A percentile compares a stretch with the other conserved stretches of the same genome.
phyloP scores from a whole-genome alignment of 2,113 vertebrate species.

The Lepus europaeus region DNA sequence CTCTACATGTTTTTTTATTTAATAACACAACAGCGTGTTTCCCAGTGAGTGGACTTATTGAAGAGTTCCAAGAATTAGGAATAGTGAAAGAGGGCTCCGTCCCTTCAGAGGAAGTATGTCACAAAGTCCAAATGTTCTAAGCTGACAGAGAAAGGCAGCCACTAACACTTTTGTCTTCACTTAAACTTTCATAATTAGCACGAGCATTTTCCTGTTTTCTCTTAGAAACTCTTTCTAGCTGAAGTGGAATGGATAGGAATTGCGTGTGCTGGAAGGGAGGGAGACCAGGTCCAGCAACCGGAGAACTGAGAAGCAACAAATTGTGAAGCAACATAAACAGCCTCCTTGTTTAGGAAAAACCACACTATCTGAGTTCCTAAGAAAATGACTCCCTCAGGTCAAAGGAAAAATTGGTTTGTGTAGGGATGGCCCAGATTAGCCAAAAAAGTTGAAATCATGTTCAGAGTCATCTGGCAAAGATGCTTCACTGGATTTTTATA shows the following conservation, averaged over 20 bases:
- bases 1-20: not conserved
- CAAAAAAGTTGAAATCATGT: slow-evolving; percentile 31
- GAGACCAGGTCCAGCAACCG: not conserved
- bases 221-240: slow-evolving; percentile 36
- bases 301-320: not conserved
- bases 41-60: slow-evolving; percentile 16
- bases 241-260: not conserved
- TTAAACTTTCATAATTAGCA: slow-evolving; percentile 16
- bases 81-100: not conserved
- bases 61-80: slow-evolving; percentile 44
- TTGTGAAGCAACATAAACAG: not conserved
- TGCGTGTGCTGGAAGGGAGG: not conserved
- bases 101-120: slow-evolving; percentile 17
- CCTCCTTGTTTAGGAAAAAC: not conserved
- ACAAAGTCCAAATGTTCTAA: slow-evolving; percentile 21
- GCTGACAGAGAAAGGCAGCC: not conserved
- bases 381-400: slow-evolving; percentile 34
- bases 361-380: not conserved
- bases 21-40: slow-evolving; percentile 43
- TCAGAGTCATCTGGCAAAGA: slow-evolving; percentile 43
- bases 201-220: slow-evolving; percentile 33
- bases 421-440: slow-evolving; percentile 39
- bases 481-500: slow-evolving; percentile 62
- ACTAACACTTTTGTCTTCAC: slow-evolving; percentile 30
- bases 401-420: slow-evolving; percentile 50